Evolutionary conservation across 2,113 vertebrate species (phyloP).

Genomic region (Mola mola): DNA sequence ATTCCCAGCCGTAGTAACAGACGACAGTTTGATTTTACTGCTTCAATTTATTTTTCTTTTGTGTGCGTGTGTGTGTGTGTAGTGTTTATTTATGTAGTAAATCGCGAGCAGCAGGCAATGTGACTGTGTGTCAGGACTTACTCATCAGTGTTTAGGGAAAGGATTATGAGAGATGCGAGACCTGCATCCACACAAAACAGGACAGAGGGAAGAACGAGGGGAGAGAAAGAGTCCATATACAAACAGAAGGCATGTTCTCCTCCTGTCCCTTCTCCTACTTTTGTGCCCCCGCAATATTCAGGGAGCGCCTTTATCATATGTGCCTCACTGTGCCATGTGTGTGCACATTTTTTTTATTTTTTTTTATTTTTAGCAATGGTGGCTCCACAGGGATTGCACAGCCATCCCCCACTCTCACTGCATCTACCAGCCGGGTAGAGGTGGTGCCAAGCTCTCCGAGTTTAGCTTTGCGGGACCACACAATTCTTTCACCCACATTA

Average conservation of each 20-base stretch:
- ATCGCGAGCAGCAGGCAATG: conserved; percentile 62
- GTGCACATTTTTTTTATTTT: too few relatives aligned
- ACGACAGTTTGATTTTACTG: conserved; percentile 46
- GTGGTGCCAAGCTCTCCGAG: conserved; percentile 48
- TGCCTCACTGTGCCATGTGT: conserved; percentile 38
- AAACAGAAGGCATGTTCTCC: conserved; percentile 35
- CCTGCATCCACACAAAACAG: conserved; percentile 56
- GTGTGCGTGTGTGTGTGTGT: conserved; percentile 24
- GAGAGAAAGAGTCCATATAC: conserved; percentile 50
- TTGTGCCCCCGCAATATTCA: too few relatives aligned
- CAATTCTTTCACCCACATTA: conserved; percentile 51
- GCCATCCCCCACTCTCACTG: not conserved
- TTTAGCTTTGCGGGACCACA: conserved; percentile 56
- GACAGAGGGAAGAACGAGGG: conserved; percentile 42
- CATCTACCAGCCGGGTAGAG: conserved; percentile 8
- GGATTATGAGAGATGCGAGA: conserved; percentile 76
- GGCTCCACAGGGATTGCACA: conserved; percentile 18
- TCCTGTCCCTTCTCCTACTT: too few relatives aligned
- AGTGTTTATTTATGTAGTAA: conserved; percentile 72
- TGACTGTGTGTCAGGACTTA: conserved; percentile 74
- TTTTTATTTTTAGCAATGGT: conserved; percentile 40
- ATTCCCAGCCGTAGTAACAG: conserved; percentile 15
- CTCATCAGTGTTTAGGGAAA: conserved; percentile 75
- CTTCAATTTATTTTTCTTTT: conserved; percentile 57
- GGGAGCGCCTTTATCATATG: conserved; percentile 34